These are phyloP conservation scores for Epistrophella euchroma DNA, from an alignment of 2,888 invertebrate species.

Conservation along the genomic window DNA sequence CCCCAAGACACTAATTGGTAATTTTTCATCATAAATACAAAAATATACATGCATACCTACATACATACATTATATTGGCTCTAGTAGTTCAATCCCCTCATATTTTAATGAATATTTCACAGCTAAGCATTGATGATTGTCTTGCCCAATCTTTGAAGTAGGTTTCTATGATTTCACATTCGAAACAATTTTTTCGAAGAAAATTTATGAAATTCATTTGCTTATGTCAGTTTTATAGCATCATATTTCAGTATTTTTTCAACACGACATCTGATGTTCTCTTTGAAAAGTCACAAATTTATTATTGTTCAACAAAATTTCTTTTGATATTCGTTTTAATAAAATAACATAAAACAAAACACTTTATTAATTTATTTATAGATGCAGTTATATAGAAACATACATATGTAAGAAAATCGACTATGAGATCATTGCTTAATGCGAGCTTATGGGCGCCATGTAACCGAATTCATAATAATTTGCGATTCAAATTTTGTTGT, in stretches of 20 bases:
- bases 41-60: too few relatives aligned
- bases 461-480: conserved; percentile 13
- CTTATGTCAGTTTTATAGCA: conserved; percentile 10
- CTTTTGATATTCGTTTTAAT: conserved; percentile 21
- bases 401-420: conserved; percentile 1
- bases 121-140: not conserved
- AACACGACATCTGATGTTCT: not conserved
- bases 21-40: conserved; percentile 11
- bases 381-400: conserved; percentile 6
- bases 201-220: conserved; percentile 26
- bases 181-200: not conserved
- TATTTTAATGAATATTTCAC: not conserved
- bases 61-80: not conserved
- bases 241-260: conserved; percentile 24
- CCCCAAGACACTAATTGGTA: conserved; percentile 1
- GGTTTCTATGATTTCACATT: not conserved
- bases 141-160: conserved; percentile 2
- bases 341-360: conserved; percentile 21
- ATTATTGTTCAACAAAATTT: not conserved
- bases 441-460: conserved; percentile 32
- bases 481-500: conserved; percentile 20
- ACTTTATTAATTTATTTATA: conserved; percentile 30
- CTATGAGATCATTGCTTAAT: conserved; percentile 24
- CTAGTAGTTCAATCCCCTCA: conserved; percentile 18
- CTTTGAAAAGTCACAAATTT: conserved; percentile 3